Evolutionary conservation across 2,113 vertebrate genomes (phyloP).

Genomic region (Coptodon rendalli): DNA sequence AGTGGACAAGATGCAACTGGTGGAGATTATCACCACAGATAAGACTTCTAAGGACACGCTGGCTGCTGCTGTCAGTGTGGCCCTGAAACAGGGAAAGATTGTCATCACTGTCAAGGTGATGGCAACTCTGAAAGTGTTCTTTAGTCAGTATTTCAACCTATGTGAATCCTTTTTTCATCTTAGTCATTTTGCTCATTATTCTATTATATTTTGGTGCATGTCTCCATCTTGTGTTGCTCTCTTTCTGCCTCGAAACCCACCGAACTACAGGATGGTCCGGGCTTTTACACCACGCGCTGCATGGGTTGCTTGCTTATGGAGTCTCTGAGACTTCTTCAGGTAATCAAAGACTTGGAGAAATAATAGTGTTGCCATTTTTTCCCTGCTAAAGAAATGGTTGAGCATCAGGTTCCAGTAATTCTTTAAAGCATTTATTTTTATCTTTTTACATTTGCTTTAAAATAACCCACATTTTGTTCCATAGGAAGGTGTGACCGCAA

Average conservation of each 20-base stretch:
- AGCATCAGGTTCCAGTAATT: neutral
- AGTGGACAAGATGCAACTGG: neutral
- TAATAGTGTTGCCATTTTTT: neutral
- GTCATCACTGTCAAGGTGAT: neutral
- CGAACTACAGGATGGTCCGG: neutral
- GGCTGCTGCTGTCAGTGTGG: neutral
- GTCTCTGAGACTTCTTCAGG: neutral
- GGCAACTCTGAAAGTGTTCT: neutral
- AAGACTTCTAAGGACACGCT: neutral
- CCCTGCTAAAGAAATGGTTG: neutral
- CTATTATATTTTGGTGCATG: no score
- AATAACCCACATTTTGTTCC: neutral
- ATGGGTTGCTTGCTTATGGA: neutral
- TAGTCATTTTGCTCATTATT: neutral
- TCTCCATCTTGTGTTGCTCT: neutral
- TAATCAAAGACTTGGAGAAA: neutral
- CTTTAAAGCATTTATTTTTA: neutral
- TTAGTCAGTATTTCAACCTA: neutral
- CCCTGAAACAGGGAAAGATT: neutral
- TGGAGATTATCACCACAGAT: neutral
- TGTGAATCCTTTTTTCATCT: neutral
- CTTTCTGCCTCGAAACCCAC: neutral
- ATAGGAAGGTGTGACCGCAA: neutral
- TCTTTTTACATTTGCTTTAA: neutral
- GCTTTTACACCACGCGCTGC: neutral